Evolutionary conservation across 1,140 invertebrate species (phyloP).

Genomic region (Diuraphis noxia): DNA sequence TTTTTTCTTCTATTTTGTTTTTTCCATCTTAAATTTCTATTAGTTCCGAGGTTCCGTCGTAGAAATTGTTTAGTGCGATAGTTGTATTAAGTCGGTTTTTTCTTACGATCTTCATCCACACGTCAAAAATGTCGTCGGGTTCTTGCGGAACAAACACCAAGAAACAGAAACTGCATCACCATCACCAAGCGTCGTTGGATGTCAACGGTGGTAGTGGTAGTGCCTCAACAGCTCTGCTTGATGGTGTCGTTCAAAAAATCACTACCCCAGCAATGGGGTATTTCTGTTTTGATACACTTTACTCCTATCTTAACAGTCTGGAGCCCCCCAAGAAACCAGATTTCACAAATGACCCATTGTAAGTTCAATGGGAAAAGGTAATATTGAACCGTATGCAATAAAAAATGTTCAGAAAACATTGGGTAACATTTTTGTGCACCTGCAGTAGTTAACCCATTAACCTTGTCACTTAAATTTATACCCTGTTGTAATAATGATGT

Average conservation of each 20-base stretch:
- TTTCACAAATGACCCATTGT: constrained; percentile 95
- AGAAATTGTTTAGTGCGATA: background rate
- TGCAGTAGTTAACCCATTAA: background rate
- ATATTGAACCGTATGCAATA: constrained; percentile 12
- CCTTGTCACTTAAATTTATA: background rate
- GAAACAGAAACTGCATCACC: constrained; percentile 62
- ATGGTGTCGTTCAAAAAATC: constrained; percentile 65
- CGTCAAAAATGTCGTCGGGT: constrained; percentile 73
- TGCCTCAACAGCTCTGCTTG: background rate
- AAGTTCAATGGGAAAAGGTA: constrained; percentile 64
- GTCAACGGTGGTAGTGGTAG: constrained; percentile 43
- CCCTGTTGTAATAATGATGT: background rate
- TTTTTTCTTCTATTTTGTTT: background rate
- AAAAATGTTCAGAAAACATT: constrained; percentile 22
- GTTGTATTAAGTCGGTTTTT: background rate
- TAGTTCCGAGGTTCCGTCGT: background rate
- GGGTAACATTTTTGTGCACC: constrained; percentile 24
- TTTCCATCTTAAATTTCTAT: background rate
- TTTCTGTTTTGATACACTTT: constrained; percentile 97
- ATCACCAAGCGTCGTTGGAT: constrained; percentile 30
- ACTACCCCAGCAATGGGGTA: constrained; percentile 95
- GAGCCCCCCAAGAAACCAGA: constrained; percentile 85
- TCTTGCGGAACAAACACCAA: constrained; percentile 88
- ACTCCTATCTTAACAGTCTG: constrained; percentile 88
- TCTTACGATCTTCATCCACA: background rate